Conservation (phyloP, 2,888 invertebrate genomes). For the Melinaea menophilus region DNA sequence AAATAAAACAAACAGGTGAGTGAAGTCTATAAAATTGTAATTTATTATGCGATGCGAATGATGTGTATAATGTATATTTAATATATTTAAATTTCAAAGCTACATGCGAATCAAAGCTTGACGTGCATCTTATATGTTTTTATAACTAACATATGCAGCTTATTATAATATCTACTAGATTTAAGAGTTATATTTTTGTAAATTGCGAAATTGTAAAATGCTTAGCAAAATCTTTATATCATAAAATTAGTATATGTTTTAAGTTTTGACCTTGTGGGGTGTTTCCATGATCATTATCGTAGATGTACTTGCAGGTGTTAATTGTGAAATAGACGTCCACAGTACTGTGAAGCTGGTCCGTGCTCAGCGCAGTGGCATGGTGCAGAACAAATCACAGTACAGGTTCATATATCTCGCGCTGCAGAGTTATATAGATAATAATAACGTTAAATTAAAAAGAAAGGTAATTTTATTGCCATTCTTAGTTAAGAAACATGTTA, state of each 20-base stretch:
- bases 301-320: conserved; percentile 76
- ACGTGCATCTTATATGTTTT: too few relatives aligned
- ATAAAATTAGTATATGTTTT: too few relatives aligned
- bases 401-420: conserved; percentile 98
- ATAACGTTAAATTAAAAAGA: conserved; percentile 41
- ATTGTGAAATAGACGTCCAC: conserved; percentile 97
- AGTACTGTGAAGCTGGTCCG: conserved; percentile 95
- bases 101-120: too few relatives aligned
- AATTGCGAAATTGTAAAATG: too few relatives aligned
- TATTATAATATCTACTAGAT: too few relatives aligned
- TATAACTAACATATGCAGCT: too few relatives aligned
- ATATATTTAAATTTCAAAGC: too few relatives aligned
- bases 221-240: too few relatives aligned
- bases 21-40: neutral
- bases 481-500: neutral
- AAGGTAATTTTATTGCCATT: conserved; percentile 34
- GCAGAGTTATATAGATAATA: conserved; percentile 89
- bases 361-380: conserved; percentile 97
- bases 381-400: conserved; percentile 99
- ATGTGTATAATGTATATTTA: neutral
- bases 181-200: too few relatives aligned
- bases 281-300: neutral
- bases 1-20: conserved; percentile 88
- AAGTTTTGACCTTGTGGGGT: too few relatives aligned
- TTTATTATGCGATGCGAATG: neutral